Evolutionary conservation across 2,113 vertebrate species (phyloP), one percentile per base, ranked within the genome.

Genomic region (Carassius gibelio): DNA sequence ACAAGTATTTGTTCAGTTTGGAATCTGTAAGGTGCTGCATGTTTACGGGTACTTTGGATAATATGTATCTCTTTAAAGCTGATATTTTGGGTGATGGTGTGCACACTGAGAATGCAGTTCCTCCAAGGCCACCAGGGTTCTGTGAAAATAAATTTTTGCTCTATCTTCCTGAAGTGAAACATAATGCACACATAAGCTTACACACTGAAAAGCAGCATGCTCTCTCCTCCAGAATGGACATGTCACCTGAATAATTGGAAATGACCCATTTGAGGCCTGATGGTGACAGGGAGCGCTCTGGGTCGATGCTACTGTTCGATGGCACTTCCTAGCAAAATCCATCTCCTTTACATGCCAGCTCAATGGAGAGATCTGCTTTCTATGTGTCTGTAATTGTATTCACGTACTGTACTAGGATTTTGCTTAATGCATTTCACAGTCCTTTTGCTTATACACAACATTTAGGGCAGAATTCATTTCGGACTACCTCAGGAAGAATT

Each of bases 171-270:
- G 81, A 84, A 88, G 87, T 88, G 84, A 78, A 86, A 86, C 68
- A 83, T 80, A 86, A 86, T 86, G 74, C 84, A 21, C 59, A 83
- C 55, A 38, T 74, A 88, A 86, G 81, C 68, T 21, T 83, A 77
- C 23, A 66, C 45, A 61, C n/a, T 71, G 87, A 88, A 85, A 62
- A 82, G 10, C 38, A 26, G 59, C 50, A 36, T 10, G 62, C 42
- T 81, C 75, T 84, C 72, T 80, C 62, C 85, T 45, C 59, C 30
- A 82, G 57, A 88, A 88, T 88, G 84, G 77, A 50, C 61, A 81
- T 64, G 84, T 75, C 84, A 86, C 68, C 81, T 76, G 38, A 36
- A 80, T 88, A 86, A 88, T 86, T 88, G 87, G 86, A 86, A 88
- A 62, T 84, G 77, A 88, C 84, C 84, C 57, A 36, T 85, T 57